Base-by-base conservation (phyloP, 2,113 vertebrate species). In the Tachycineta bicolor region DNA sequence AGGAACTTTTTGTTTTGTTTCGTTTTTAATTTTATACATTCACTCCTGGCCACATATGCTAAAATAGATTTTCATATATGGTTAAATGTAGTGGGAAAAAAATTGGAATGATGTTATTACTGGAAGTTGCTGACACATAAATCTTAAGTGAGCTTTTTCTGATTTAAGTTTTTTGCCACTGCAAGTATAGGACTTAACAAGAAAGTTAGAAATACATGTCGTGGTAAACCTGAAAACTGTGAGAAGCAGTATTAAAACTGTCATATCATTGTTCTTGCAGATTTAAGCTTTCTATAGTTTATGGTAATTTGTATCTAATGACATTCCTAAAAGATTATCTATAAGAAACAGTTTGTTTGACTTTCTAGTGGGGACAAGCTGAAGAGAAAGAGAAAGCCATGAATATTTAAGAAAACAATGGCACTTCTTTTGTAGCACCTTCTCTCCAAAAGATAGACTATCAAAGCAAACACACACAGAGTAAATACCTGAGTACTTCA, bases 101-200 rank as follows among this genome's bases (percentile, higher is more conserved):
- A 76, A 87, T 31, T 0, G 0, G 25, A 85, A 82, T 44, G 1
- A 79, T 85, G 21, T 0, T 64, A 47, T 64, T 79, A 41, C 11
- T 85, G 26, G 25, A 89, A 76, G n/a, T 6, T 79, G 44, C 19
- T 71, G 34, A 71, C 14, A 73, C 25, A 41, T 22, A 76, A 68
- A 79, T 75, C 25, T 84, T 85, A 56, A 13, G 31, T 81, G 26
- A 26, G 5, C 31, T 85, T 46, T 13, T 77, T 70, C 60, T 41
- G 15, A 71, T 64, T 50, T 11, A 55, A 70, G 18, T 31, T 28
- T 89, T 90, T 87, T 87, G 9, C 37, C 31, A 52, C 19, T 91
- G 28, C 15, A 63, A 33, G 10, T 52, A 68, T 71, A 87, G 17
- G 44, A 73, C 31, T 62, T 87, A 53, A 29, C 11, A 83, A 63